Evolutionary conservation across 1,140 invertebrate species (phyloP), one percentile per base, ranked within the genome.

Genomic region (Branchinecta lindahli): DNA sequence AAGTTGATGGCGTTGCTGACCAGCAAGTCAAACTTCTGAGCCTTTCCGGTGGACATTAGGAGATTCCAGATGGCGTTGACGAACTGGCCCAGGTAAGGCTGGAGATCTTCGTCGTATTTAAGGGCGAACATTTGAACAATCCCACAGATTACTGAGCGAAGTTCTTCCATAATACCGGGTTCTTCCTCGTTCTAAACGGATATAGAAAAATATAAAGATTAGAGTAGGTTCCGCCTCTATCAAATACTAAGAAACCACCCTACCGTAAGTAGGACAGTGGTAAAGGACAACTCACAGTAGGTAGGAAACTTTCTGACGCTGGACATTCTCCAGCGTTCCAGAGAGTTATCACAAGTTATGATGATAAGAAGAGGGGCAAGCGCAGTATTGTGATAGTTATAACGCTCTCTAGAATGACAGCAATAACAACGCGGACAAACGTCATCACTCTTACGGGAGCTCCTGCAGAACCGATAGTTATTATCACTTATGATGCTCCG

Each of bases 81-180:
- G 84, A 98, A 98, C 45, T 83, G 82, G 8, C 89, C 87, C 65
- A 97, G 84, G 79, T 90, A 94, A 9, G 87, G 85, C 47, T 85
- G 84, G 80, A 98, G 98, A 77, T 98, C 96, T 80, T 98, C 96
- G 78, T 96, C 92, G 77, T 98, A 99, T 78, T 98, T 98, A 74
- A 94, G 88, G 2, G 95, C 95, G 80, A 97, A 99, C 45, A 99
- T 81, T 3, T 89, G 85, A 15, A 96, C 86, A 77, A 96, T 97
- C 76, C 96, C 93, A 80, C 95, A 98, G 18, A 98, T 88, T 82
- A 98, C 93, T 0, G 93, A 92, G 74, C 92, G 90, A 4, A 97
- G 81, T 75, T 94, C 87, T 78, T 97, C 94, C 73, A 96, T 81
- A 1, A 96, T 80, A 12, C 93, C 93, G 1, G 92, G 84, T 76